Evolutionary conservation across 2,113 vertebrate genomes (phyloP).

Genomic region (Forbesichthys papilliferus): DNA sequence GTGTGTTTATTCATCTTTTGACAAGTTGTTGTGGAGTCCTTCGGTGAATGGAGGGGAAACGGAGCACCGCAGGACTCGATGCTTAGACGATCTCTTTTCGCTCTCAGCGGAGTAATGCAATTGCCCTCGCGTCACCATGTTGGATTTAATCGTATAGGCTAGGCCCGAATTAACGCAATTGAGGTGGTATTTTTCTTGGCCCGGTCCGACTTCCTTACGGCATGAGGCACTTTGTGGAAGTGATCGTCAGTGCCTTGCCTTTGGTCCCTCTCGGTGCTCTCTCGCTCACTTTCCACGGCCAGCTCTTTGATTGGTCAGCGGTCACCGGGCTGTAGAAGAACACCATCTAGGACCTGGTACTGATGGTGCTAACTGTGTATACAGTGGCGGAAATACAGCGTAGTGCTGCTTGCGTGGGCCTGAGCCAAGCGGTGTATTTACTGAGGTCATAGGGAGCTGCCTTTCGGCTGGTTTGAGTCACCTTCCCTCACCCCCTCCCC

Average conservation of each 20-base stretch:
- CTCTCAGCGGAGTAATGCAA: slow-evolving; percentile 40
- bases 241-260: slow-evolving; percentile 71
- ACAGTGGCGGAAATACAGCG: background rate
- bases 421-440: slow-evolving; percentile 14
- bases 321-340: slow-evolving; percentile 13
- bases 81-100: slow-evolving; percentile 26
- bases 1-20: slow-evolving; percentile 49
- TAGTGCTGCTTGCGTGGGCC: background rate
- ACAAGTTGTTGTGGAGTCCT: slow-evolving; percentile 35
- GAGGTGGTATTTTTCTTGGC: slow-evolving; percentile 88
- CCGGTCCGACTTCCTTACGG: slow-evolving; percentile 71
- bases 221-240: slow-evolving; percentile 83
- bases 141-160: slow-evolving; percentile 52
- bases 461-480: slow-evolving; percentile 10
- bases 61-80: slow-evolving; percentile 41
- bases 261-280: slow-evolving; percentile 10
- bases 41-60: slow-evolving; percentile 34
- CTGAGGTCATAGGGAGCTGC: slow-evolving; percentile 37
- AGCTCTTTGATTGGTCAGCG: slow-evolving; percentile 40
- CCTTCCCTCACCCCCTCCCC: too few species aligned
- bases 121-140: slow-evolving; percentile 60
- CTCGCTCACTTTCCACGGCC: slow-evolving; percentile 56
- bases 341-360: background rate
- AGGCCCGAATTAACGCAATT: slow-evolving; percentile 79
- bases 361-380: slow-evolving; percentile 1